Percentiles rank a stretch among this genome's conserved stretches.
These are phyloP conservation scores for Spea bombifrons DNA, from an alignment of 2,113 vertebrate species.

Conservation along the genomic window DNA sequence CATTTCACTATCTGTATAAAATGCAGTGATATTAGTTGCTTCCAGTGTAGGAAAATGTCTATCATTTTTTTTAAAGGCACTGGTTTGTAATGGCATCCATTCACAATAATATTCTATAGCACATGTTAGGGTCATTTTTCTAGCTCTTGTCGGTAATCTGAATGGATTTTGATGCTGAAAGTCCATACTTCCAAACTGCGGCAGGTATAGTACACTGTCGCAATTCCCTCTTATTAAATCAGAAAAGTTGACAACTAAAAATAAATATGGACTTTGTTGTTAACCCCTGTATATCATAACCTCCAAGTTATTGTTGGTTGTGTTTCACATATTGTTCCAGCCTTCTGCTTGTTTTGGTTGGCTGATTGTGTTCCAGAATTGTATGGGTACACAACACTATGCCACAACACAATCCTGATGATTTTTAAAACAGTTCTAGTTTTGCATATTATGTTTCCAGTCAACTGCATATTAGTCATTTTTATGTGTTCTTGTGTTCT, in stretches of 20 bases:
- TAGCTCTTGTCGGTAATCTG: slow-evolving; percentile 5
- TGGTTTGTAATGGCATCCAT: neutral
- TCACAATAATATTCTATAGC: neutral
- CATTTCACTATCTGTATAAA: too few species aligned
- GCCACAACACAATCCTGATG: neutral
- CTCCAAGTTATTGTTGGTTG: slow-evolving; percentile 23
- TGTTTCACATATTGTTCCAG: slow-evolving; percentile 32
- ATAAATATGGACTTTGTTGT: slow-evolving; percentile 25
- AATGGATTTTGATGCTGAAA: slow-evolving; percentile 29
- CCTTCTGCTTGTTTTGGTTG: slow-evolving; percentile 23
- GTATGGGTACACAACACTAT: neutral
- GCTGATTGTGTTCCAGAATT: slow-evolving; percentile 9
- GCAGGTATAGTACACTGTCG: slow-evolving; percentile 26
- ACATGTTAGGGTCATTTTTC: neutral
- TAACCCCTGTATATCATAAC: slow-evolving; percentile 29
- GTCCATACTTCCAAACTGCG: slow-evolving; percentile 3
- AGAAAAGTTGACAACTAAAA: slow-evolving; percentile 34
- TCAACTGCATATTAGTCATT: too few species aligned
- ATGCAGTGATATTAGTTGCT: too few species aligned
- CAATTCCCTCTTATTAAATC: slow-evolving; percentile 34
- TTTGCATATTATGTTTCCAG: too few species aligned
- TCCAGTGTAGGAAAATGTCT: too few species aligned
- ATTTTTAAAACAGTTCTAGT: neutral
- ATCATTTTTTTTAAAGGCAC: neutral
- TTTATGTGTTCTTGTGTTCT: too few species aligned